Conservation (phyloP, 2,113 vertebrate genomes). For the Apteryx mantelli region DNA sequence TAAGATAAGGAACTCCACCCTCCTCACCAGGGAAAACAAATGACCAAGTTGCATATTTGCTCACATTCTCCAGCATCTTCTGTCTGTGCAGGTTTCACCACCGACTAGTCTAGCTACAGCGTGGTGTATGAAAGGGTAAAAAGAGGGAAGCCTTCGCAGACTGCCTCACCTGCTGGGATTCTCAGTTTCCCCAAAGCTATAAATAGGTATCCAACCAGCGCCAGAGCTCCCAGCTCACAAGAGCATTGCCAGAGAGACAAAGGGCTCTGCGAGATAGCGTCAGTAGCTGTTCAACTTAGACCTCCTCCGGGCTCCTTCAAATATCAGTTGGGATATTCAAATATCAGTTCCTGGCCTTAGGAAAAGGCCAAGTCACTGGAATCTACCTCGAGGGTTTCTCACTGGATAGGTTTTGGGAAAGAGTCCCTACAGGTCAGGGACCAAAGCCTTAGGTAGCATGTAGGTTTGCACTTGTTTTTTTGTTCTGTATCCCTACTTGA, state of each 20-base stretch:
- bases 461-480: background rate
- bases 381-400: background rate
- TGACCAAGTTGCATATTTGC: background rate
- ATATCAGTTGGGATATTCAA: fast-evolving
- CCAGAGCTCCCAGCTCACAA: background rate
- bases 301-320: background rate
- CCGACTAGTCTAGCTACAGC: background rate
- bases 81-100: background rate
- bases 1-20: background rate
- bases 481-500: background rate
- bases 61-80: background rate
- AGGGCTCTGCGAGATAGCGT: background rate
- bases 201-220: background rate
- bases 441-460: fast-evolving
- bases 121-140: background rate
- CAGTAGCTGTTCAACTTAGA: background rate
- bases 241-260: background rate
- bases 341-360: background rate
- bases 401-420: background rate
- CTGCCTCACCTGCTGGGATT: background rate
- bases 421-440: background rate
- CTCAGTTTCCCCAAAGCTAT: background rate
- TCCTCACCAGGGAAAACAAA: constrained; percentile 19
- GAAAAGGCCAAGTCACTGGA: background rate
- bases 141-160: background rate